Evolutionary conservation across 2,113 vertebrate genomes (phyloP).

Genomic region (Dolichallabes microphthalmus): DNA sequence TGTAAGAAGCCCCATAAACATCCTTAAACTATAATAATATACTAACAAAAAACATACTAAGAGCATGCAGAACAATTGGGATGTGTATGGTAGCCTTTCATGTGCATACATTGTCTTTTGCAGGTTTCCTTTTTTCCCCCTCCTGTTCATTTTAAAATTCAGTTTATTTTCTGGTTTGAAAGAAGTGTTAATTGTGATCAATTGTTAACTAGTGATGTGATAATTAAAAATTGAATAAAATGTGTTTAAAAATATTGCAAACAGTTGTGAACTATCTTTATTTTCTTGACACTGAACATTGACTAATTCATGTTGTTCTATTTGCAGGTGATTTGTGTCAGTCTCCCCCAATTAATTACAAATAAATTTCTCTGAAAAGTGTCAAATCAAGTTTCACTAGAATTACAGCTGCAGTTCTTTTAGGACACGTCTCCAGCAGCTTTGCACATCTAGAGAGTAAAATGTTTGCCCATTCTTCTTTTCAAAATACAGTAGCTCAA

Average conservation of each 20-base stretch:
- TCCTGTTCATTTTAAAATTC: conserved; percentile 62
- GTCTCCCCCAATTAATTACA: too few species aligned
- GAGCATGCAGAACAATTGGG: conserved; percentile 65
- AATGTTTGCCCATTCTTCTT: too few species aligned
- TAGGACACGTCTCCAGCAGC: too few species aligned
- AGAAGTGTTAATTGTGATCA: conserved; percentile 77
- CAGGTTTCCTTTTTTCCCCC: conserved; percentile 51
- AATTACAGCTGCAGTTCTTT: too few species aligned
- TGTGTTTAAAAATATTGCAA: conserved; percentile 55
- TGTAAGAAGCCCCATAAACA: conserved; percentile 47
- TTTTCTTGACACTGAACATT: neutral
- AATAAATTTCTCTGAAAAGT: too few species aligned
- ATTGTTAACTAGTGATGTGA: conserved; percentile 80
- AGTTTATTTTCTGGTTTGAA: conserved; percentile 65
- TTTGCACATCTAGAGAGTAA: too few species aligned
- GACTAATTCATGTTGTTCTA: neutral
- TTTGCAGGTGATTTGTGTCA: neutral
- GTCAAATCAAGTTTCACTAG: too few species aligned
- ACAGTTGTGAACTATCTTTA: neutral
- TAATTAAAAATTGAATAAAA: conserved; percentile 77
- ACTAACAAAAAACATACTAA: conserved; percentile 61
- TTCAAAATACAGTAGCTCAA: too few species aligned
- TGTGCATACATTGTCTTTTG: conserved; percentile 58
- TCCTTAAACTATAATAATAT: conserved; percentile 55
- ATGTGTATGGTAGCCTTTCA: conserved; percentile 62